These are phyloP conservation scores for Sus cebifrons DNA, from an alignment of 2,797 vertebrate species.

Conservation along the genomic window DNA sequence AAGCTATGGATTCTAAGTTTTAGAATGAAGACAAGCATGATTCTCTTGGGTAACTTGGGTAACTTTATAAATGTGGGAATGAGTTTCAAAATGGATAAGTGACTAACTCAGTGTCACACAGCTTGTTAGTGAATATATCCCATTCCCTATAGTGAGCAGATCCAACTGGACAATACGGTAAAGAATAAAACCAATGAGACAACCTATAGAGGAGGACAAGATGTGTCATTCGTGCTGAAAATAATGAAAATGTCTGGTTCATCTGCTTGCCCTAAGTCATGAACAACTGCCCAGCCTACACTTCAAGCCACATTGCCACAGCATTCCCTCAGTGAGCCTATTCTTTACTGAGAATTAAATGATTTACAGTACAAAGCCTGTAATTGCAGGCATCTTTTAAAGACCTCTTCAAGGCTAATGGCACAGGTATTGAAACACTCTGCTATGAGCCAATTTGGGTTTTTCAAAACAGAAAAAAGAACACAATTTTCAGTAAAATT, in stretches of 20 bases:
- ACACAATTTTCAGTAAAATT: conserved; percentile 51
- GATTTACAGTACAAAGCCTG: background rate
- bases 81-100: background rate
- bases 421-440: conserved; percentile 36
- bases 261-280: background rate
- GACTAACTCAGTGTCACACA: background rate
- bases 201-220: rapidly evolving
- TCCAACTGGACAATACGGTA: background rate
- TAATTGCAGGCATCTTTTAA: conserved; percentile 17
- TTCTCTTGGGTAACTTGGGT: background rate
- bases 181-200: background rate
- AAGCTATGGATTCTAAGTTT: background rate
- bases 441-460: conserved; percentile 56
- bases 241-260: background rate
- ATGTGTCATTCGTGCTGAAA: background rate
- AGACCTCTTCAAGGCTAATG: conserved; percentile 58
- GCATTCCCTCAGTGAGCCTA: background rate
- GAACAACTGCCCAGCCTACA: background rate
- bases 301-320: background rate
- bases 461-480: conserved; percentile 72
- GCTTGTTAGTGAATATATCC: background rate
- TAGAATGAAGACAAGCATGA: background rate
- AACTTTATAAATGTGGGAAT: background rate
- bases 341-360: conserved; percentile 56
- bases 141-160: background rate